Percentiles rank a stretch among this genome's conserved stretches.
phyloP scores from a whole-genome alignment of 2,113 vertebrate species.

The Vulpes vulpes region DNA sequence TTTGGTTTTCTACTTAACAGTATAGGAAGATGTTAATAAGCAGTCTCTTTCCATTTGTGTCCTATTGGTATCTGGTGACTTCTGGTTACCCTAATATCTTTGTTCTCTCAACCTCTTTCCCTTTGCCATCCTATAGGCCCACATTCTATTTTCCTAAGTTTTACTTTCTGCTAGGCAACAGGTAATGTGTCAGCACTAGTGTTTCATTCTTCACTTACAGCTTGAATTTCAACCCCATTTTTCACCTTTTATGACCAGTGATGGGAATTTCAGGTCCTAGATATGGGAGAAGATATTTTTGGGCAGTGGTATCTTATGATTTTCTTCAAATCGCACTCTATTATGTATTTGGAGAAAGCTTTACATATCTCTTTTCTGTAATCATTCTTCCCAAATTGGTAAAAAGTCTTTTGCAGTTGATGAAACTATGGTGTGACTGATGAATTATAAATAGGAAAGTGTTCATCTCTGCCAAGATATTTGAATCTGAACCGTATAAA shows the following conservation, averaged over 20 bases:
- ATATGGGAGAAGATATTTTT: not conserved
- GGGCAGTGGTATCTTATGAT: not conserved
- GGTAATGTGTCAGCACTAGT: not conserved
- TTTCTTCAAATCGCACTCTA: slow-evolving; percentile 20
- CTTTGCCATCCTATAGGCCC: not conserved
- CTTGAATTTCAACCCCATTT: not conserved
- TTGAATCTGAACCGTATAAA: slow-evolving; percentile 1
- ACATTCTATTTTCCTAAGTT: not conserved
- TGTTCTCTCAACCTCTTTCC: not conserved
- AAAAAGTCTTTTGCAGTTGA: not conserved
- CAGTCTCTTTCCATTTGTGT: not conserved
- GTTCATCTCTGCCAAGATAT: slow-evolving; percentile 7
- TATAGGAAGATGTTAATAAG: not conserved
- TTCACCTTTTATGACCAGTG: not conserved
- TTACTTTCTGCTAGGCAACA: not conserved
- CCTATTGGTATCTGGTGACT: not conserved
- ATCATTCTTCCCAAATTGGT: slow-evolving; percentile 46
- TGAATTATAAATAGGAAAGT: slow-evolving; percentile 56
- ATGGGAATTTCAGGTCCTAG: slow-evolving; percentile 11
- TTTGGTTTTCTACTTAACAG: not conserved
- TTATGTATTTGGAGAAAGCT: slow-evolving; percentile 38
- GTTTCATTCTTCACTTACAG: not conserved
- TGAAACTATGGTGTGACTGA: not conserved
- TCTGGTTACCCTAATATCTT: not conserved
- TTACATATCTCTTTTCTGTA: not conserved